phyloP scores from a whole-genome alignment of 2,113 vertebrate genomes.

The Rhea americana region DNA sequence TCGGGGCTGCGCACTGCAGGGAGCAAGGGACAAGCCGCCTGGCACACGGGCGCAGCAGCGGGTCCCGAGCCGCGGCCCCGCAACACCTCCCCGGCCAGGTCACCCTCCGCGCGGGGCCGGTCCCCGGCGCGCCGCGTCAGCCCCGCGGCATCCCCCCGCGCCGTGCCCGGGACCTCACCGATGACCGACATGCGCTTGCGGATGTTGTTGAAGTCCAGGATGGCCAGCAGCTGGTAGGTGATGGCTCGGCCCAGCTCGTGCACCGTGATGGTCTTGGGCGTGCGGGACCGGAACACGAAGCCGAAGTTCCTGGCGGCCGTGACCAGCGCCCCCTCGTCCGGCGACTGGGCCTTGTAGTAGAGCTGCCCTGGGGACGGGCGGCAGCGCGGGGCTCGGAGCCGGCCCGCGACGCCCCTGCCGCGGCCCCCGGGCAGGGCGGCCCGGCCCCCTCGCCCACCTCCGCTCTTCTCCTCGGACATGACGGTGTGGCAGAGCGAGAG shows the following conservation, averaged over 20 bases:
- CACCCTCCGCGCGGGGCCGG: accelerated
- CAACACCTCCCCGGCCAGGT: not conserved
- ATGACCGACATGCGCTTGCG: conserved; percentile 96
- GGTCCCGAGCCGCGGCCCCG: not conserved
- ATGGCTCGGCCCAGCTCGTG: conserved; percentile 84
- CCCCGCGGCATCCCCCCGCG: not conserved
- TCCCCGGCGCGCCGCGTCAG: not conserved
- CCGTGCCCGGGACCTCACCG: conserved; percentile 64
- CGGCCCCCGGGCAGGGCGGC: accelerated
- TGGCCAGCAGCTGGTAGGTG: conserved; percentile 91
- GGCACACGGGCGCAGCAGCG: not conserved
- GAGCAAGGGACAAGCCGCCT: not conserved
- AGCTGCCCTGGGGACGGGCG: conserved; percentile 79
- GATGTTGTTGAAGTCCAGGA: conserved; percentile 94
- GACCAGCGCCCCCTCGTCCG: conserved; percentile 90
- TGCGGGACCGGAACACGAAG: conserved; percentile 91
- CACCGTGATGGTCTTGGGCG: conserved; percentile 87
- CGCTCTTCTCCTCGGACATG: conserved; percentile 90
- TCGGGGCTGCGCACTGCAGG: conserved; percentile 85
- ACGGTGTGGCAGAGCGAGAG: conserved; percentile 93
- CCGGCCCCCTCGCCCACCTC: conserved; percentile 67
- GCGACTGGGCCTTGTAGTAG: conserved; percentile 93
- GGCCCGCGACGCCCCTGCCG: accelerated
- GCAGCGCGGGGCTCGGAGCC: not conserved
- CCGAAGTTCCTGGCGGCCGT: conserved; percentile 91